A percentile compares a stretch with the other conserved stretches of the same genome.
These are phyloP conservation scores for Eristalis arbustorum DNA, from an alignment of 2,888 invertebrate genomes.

Conservation along the genomic window DNA sequence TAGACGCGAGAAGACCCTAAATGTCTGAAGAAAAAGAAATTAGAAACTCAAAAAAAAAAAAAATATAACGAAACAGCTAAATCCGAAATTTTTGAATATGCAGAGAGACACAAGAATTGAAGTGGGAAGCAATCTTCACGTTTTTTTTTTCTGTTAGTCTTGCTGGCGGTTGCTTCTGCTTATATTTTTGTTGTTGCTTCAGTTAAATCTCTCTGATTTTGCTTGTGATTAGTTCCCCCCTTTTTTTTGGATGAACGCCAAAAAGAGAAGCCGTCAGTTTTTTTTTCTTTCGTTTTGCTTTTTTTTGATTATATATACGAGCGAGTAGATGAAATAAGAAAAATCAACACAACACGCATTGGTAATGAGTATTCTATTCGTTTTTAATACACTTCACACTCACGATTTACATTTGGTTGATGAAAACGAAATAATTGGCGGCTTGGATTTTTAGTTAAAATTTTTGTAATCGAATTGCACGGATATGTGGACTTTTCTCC, in stretches of 20 bases:
- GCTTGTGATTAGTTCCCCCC: conserved; percentile 39
- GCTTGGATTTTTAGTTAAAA: conserved; percentile 24
- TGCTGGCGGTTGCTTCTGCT: conserved; percentile 23
- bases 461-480: conserved; percentile 37
- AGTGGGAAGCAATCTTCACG: conserved; percentile 45
- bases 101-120: conserved; percentile 16
- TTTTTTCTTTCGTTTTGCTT: conserved; percentile 31
- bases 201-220: conserved; percentile 14
- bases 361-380: conserved; percentile 17
- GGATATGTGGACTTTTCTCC: conserved; percentile 67
- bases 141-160: conserved; percentile 11
- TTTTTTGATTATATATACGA: conserved; percentile 64
- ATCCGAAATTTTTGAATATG: conserved; percentile 6
- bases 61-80: neutral
- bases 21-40: conserved; percentile 45
- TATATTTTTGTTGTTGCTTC: conserved; percentile 1
- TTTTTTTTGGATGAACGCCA: conserved; percentile 65
- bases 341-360: conserved; percentile 66
- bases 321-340: conserved; percentile 49
- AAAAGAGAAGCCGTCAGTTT: conserved; percentile 64
- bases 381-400: conserved; percentile 40
- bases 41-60: conserved; percentile 8
- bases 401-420: conserved; percentile 51
- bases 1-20: conserved; percentile 26
- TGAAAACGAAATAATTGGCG: conserved; percentile 3